Conservation (phyloP, 2,797 vertebrate genomes). For the Orientallactaga sibirica region DNA sequence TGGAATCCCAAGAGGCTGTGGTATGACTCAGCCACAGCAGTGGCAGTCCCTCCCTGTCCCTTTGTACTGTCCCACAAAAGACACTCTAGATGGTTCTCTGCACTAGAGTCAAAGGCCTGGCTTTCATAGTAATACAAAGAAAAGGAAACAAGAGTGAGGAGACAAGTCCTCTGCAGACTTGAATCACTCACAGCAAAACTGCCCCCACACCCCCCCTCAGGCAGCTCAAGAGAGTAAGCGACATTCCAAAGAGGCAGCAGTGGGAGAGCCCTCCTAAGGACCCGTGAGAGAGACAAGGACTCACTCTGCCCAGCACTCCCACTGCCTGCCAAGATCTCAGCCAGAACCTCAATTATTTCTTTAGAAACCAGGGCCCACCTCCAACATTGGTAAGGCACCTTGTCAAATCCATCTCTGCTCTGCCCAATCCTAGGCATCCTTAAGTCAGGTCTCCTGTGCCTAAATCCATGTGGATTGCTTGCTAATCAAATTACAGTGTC, state of each 20-base stretch:
- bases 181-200: not conserved
- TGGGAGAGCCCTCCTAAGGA: not conserved
- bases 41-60: too few species aligned
- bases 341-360: rapidly evolving
- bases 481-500: not conserved
- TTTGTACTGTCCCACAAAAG: rapidly evolving
- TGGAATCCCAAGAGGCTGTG: rapidly evolving
- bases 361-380: rapidly evolving
- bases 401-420: rapidly evolving
- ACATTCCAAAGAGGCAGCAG: too few species aligned
- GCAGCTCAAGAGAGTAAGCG: too few species aligned
- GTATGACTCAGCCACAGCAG: too few species aligned
- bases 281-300: not conserved
- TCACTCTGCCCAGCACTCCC: rapidly evolving
- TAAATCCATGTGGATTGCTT: not conserved
- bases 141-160: not conserved
- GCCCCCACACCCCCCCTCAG: too few species aligned
- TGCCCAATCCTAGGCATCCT: not conserved
- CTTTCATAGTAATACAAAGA: not conserved
- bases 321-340: not conserved
- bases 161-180: too few species aligned
- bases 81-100: too few species aligned
- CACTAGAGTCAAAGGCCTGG: not conserved
- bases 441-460: not conserved
- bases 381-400: rapidly evolving